Evolutionary conservation across 2,888 invertebrate genomes (phyloP).

Genomic region (Amorpha juglandis): DNA sequence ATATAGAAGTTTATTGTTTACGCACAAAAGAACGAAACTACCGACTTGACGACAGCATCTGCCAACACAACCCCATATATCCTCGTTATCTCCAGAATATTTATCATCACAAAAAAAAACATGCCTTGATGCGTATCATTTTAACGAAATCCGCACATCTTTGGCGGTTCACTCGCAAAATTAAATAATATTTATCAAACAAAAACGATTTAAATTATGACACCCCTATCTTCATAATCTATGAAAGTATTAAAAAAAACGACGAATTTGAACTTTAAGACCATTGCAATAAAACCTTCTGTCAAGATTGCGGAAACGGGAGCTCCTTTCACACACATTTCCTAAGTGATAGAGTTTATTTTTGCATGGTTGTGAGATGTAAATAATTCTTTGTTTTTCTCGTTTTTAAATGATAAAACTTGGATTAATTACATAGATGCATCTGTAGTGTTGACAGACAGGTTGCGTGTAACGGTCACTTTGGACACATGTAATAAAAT

Average conservation of each 20-base stretch:
- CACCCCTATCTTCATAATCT: constrained; percentile 53
- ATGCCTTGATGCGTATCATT: constrained; percentile 41
- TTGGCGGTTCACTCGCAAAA: constrained; percentile 33
- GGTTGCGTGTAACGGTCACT: constrained; percentile 45
- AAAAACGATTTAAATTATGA: constrained; percentile 54
- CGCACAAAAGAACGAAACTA: constrained; percentile 1
- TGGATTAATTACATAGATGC: constrained; percentile 76
- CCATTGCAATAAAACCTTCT: constrained; percentile 29
- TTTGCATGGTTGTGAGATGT: not conserved
- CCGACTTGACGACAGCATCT: constrained; percentile 36
- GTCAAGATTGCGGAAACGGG: not conserved
- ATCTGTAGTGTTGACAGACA: constrained; percentile 58
- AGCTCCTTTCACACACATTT: not conserved
- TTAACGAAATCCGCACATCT: constrained; percentile 44
- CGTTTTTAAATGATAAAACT: constrained; percentile 17
- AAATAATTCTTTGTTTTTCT: constrained; percentile 14
- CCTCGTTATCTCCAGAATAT: constrained; percentile 40
- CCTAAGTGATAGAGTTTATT: not conserved
- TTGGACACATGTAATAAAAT: constrained; percentile 55
- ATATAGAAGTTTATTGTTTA: constrained; percentile 16
- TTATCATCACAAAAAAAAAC: constrained; percentile 41
- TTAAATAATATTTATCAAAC: constrained; percentile 40
- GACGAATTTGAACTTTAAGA: constrained; percentile 38
- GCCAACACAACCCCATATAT: constrained; percentile 31
- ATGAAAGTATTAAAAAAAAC: constrained; percentile 48